Percentiles rank a stretch among this genome's conserved stretches.
Evolutionary conservation across 2,797 vertebrate genomes (phyloP).

Genomic region (Benthosema pterotum): DNA sequence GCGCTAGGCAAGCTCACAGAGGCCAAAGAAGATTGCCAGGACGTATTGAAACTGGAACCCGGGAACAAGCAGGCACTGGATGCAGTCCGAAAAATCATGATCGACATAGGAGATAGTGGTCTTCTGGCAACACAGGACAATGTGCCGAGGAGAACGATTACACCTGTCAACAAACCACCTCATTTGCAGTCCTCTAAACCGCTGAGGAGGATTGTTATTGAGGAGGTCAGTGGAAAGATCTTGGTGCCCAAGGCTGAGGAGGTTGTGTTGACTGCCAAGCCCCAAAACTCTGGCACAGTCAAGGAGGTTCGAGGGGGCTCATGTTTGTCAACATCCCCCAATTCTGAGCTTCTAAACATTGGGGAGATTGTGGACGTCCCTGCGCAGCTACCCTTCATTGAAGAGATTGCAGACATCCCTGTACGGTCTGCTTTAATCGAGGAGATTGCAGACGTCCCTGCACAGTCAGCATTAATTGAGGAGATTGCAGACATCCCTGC

Average conservation of each 20-base stretch:
- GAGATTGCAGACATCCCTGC: too few relatives aligned
- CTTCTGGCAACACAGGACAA: conserved; percentile 51
- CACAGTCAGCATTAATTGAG: too few relatives aligned
- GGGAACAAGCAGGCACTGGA: conserved; percentile 94
- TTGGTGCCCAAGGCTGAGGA: conserved; percentile 29
- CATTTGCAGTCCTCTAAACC: conserved; percentile 85
- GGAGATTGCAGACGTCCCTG: too few relatives aligned
- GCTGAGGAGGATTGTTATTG: conserved; percentile 85
- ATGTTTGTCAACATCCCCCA: conserved; percentile 76
- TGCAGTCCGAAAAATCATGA: conserved; percentile 89
- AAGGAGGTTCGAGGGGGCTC: conserved; percentile 52
- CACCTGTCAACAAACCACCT: conserved; percentile 81
- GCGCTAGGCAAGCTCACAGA: conserved; percentile 85
- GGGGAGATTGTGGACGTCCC: conserved; percentile 80
- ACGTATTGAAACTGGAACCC: conserved; percentile 91
- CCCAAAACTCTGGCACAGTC: conserved; percentile 30
- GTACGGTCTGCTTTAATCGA: too few relatives aligned
- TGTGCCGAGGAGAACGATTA: conserved; percentile 79
- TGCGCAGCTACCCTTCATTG: conserved; percentile 12
- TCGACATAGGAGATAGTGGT: conserved; percentile 73
- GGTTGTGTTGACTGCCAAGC: conserved; percentile 2
- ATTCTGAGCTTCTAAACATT: conserved; percentile 90
- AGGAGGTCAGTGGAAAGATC: conserved; percentile 84
- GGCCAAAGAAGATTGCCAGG: conserved; percentile 92
- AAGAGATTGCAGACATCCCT: too few relatives aligned